Percentiles rank a stretch among this genome's conserved stretches.
phyloP scores from a whole-genome alignment of 2,797 vertebrate species.

The Protonibea diacanthus region DNA sequence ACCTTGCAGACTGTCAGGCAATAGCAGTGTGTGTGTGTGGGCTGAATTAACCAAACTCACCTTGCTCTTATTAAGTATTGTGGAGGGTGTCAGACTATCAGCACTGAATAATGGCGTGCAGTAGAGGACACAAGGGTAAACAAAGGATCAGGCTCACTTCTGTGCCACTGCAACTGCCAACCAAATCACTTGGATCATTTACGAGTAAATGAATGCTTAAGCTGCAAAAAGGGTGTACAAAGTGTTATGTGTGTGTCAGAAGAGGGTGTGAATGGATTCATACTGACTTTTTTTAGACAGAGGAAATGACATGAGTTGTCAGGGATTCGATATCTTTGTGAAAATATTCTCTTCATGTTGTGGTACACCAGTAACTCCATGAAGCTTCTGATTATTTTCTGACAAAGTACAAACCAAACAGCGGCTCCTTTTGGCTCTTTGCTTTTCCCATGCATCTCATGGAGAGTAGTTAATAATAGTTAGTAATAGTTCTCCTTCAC shows the following conservation, averaged over 20 bases:
- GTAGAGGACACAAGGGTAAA: slow-evolving; percentile 15
- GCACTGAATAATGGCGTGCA: slow-evolving; percentile 14
- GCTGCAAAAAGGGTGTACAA: neutral
- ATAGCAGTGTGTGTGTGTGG: neutral
- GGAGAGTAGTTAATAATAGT: too few relatives aligned
- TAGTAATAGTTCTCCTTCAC: too few relatives aligned
- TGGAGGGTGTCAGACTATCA: neutral
- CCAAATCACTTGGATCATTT: neutral
- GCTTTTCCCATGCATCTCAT: too few relatives aligned
- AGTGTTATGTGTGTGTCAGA: neutral
- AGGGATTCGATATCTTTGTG: too few relatives aligned
- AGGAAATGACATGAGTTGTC: too few relatives aligned
- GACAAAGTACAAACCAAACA: too few relatives aligned
- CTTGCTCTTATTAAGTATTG: neutral
- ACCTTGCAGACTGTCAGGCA: neutral
- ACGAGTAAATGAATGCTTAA: neutral
- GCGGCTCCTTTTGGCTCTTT: too few relatives aligned
- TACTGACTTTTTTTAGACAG: too few relatives aligned
- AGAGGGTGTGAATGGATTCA: too few relatives aligned
- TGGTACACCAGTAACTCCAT: too few relatives aligned
- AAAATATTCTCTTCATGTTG: too few relatives aligned
- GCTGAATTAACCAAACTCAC: slow-evolving; percentile 14
- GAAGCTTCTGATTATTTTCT: too few relatives aligned
- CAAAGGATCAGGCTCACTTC: slow-evolving; percentile 9
- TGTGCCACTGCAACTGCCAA: neutral